These are phyloP conservation scores for Oryzias sinensis DNA, from an alignment of 2,797 vertebrate species.

Conservation along the genomic window DNA sequence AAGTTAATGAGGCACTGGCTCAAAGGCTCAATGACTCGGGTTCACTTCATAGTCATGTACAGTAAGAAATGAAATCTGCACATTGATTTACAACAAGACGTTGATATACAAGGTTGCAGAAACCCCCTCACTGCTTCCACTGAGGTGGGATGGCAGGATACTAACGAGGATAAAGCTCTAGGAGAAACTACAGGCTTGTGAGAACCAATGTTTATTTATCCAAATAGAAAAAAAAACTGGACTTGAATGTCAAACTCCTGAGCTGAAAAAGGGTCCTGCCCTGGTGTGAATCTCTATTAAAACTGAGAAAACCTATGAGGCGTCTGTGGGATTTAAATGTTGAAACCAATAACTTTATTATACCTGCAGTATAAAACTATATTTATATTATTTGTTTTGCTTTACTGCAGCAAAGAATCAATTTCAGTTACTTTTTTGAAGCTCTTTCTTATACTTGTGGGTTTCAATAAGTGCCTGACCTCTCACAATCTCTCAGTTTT, in stretches of 20 bases:
- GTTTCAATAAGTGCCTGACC: neutral
- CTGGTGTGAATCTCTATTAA: slow-evolving; percentile 3
- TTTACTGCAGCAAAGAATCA: neutral
- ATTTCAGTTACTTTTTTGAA: neutral
- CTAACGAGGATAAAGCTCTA: neutral
- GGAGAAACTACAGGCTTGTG: neutral
- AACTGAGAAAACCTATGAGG: slow-evolving; percentile 5
- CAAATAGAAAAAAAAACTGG: neutral
- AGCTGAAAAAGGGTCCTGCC: neutral
- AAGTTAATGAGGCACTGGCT: too few relatives aligned
- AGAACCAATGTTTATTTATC: neutral
- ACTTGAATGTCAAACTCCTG: neutral
- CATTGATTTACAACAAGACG: neutral
- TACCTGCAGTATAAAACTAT: neutral
- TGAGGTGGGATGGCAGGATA: neutral
- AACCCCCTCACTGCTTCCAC: neutral
- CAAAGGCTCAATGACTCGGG: neutral
- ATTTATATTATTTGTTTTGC: slow-evolving; percentile 6
- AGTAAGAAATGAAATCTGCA: neutral
- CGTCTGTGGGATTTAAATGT: slow-evolving; percentile 14
- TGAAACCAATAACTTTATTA: neutral
- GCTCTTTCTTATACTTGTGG: neutral
- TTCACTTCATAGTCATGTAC: neutral
- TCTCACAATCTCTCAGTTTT: slow-evolving; percentile 11
- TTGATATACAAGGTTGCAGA: neutral